Conservation (phyloP, 2,797 vertebrate species). For the Onychomys torridus region DNA sequence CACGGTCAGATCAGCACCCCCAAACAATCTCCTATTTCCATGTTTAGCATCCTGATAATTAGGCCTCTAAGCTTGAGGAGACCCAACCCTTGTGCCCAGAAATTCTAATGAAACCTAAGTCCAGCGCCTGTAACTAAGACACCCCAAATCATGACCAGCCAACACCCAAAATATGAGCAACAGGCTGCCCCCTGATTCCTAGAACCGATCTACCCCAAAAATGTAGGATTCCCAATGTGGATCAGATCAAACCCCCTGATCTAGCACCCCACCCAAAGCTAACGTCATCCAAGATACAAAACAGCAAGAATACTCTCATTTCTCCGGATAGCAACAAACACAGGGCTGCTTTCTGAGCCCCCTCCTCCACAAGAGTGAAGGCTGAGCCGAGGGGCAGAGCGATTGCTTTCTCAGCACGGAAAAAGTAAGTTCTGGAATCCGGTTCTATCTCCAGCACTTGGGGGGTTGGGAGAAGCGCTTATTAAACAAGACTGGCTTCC, state of each 20-base stretch:
- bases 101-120: not conserved
- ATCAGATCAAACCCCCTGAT: not conserved
- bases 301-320: not conserved
- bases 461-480: not conserved
- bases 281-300: constrained; percentile 11
- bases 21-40: not conserved
- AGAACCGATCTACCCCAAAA: not conserved
- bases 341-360: not conserved
- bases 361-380: not conserved
- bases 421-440: not conserved
- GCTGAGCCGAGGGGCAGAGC: not conserved
- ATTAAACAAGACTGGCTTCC: not conserved
- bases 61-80: not conserved
- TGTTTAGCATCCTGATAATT: not conserved
- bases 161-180: not conserved
- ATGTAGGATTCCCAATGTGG: not conserved
- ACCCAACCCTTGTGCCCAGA: not conserved
- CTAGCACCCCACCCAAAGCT: not conserved
- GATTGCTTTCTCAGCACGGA: not conserved
- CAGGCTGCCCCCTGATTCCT: not conserved
- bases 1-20: not conserved
- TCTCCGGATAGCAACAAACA: not conserved
- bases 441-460: not conserved
- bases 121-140: not conserved
- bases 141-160: constrained; percentile 20